Percentiles rank a stretch among this genome's conserved stretches.
phyloP scores from a whole-genome alignment of 2,797 vertebrate genomes.

The Vultur gryphus region DNA sequence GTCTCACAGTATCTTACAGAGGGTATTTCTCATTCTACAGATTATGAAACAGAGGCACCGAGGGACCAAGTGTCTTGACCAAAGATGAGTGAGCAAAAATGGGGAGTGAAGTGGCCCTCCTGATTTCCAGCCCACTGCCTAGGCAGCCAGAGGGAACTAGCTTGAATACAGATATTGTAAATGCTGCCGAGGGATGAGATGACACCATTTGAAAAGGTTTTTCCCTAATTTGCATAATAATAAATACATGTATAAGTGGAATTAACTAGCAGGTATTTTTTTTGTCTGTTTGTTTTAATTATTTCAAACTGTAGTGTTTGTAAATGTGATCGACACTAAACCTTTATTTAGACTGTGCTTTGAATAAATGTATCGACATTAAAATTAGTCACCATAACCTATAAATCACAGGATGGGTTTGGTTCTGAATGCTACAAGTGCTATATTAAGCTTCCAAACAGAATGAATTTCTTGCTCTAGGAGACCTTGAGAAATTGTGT shows the following conservation, averaged over 20 bases:
- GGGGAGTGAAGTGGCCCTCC: neutral
- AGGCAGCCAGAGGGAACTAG: neutral
- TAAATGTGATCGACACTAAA: constrained; percentile 69
- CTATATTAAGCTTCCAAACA: constrained; percentile 1
- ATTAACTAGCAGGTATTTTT: constrained; percentile 57
- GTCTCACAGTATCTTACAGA: neutral
- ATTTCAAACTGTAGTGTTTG: constrained; percentile 58
- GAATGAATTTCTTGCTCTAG: neutral
- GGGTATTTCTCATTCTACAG: neutral
- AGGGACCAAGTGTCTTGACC: neutral
- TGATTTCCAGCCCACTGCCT: neutral
- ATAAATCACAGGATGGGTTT: constrained; percentile 19
- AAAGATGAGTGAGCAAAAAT: neutral
- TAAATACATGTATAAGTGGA: constrained; percentile 27
- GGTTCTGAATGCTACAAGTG: neutral
- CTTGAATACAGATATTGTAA: neutral
- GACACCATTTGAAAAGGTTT: constrained; percentile 32
- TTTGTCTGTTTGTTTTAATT: constrained; percentile 66
- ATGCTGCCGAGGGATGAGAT: neutral
- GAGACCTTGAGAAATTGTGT: constrained; percentile 29
- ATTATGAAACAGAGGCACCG: neutral
- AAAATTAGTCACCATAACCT: constrained; percentile 51
- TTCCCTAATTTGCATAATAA: constrained; percentile 56
- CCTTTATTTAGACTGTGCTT: constrained; percentile 59
- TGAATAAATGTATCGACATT: constrained; percentile 56